Evolutionary conservation across 2,888 invertebrate species (phyloP), one percentile per base, ranked within the genome.

Genomic region (Drosophila hamatofila): DNA sequence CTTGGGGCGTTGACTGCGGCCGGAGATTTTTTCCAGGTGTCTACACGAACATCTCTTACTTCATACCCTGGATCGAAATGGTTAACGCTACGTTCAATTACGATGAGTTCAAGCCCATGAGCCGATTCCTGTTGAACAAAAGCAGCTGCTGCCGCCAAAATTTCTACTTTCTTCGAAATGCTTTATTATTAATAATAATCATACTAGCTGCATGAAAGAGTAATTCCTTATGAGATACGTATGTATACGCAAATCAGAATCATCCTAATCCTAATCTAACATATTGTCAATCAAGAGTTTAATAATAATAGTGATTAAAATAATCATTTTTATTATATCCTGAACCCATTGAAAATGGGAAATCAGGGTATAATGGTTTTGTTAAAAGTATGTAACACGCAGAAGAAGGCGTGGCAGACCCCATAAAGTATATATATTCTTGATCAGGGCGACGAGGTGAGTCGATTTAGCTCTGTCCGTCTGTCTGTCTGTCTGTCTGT

Each of bases 1-100:
- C 78, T 0, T 78, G 78, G 78, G 78, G 78, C 14, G 39, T 78
- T 1, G 78, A 78, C 21, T 78, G 78, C 27, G 78, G 71, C 41
- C 63, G 25, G 9, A 23, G 9, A 6, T 70, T 65, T n/a, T 75
- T 56, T 8, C 78, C 78, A 0, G 78, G 78, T n/a, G 78, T 78
- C 56, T 78, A 78, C 12, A 75, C 78, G 11, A 78, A 78, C 52
- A 46, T 78, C 12, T 62, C 75, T 0, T 11, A 67, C 33, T 67
- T 49, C n/a, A 0, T 42, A 27, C 12, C 55, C 7, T 78, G 78
- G 78, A 78, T 78, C n/a, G 16, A 7, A 8, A 9, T 0, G 4
- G 51, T 25, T 8, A 77, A 77, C 35, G 21, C 41, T 1, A 25
- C 77, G 12, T 25, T 77, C 8, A 46, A 77, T 54, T 77, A 77